phyloP scores from a whole-genome alignment of 1,140 invertebrate species.

The Anagrus nilaparvatae region DNA sequence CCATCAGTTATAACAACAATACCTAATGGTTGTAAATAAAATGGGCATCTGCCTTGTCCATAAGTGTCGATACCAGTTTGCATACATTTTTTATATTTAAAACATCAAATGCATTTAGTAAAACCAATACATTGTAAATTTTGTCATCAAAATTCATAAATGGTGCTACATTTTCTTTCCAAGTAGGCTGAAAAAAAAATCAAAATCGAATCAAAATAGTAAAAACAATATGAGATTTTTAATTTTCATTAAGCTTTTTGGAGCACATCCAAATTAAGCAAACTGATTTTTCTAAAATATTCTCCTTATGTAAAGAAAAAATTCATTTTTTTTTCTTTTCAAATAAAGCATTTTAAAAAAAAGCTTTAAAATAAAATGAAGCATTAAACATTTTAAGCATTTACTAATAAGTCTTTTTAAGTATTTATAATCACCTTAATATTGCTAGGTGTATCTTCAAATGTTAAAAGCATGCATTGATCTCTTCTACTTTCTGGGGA shows the following conservation, averaged over 20 bases:
- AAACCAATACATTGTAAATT: constrained; percentile 89
- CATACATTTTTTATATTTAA: constrained; percentile 97
- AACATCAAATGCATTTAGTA: constrained; percentile 94
- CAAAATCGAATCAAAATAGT: no score
- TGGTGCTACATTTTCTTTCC: constrained; percentile 96
- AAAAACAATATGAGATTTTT: no score
- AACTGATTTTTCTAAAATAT: no score
- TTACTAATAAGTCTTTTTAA: background rate
- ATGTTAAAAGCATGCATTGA: constrained; percentile 96
- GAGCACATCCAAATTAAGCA: no score
- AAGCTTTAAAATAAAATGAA: background rate
- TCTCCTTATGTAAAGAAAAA: background rate
- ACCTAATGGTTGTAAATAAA: constrained; percentile 94
- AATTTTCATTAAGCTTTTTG: no score
- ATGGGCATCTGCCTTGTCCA: constrained; percentile 93
- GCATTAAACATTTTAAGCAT: background rate
- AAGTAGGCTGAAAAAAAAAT: constrained; percentile 76
- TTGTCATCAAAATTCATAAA: constrained; percentile 98
- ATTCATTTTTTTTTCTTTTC: background rate
- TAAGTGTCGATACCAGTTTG: constrained; percentile 96
- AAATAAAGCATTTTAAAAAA: no score
- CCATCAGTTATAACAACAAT: constrained; percentile 98
- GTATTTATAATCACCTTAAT: no score
- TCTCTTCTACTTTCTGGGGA: constrained; percentile 90
- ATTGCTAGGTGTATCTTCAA: constrained; percentile 94